Percentiles rank a stretch among this genome's conserved stretches.
Conservation (phyloP, 2,888 invertebrate genomes). For the Ennomos erosarius region DNA sequence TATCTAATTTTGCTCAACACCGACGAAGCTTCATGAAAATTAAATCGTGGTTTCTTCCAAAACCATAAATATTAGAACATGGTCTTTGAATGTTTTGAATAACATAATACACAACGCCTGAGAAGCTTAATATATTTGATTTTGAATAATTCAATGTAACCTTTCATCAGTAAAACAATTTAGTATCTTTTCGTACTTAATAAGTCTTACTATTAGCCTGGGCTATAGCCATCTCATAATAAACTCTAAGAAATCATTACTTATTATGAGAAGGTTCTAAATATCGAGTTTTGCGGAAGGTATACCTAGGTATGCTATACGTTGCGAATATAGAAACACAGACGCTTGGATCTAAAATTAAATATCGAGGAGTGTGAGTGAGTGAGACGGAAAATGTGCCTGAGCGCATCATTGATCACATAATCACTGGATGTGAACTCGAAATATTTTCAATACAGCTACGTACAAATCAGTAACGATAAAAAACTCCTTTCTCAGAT, state of each 20-base stretch:
- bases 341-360: constrained; percentile 73
- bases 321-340: constrained; percentile 60
- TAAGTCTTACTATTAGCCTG: no score
- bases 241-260: constrained; percentile 29
- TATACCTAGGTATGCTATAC: constrained; percentile 29
- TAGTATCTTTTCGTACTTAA: constrained; percentile 17
- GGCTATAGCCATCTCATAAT: background rate
- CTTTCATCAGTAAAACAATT: constrained; percentile 41
- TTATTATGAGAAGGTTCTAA: constrained; percentile 8
- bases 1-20: no score
- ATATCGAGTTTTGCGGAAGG: background rate
- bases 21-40: background rate
- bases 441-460: background rate
- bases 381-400: constrained; percentile 64
- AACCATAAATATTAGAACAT: constrained; percentile 6
- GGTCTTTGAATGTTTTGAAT: constrained; percentile 8
- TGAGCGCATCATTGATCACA: constrained; percentile 51
- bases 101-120: constrained; percentile 3
- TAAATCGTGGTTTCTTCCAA: background rate
- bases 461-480: no score
- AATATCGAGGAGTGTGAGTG: constrained; percentile 72
- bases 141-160: constrained; percentile 53
- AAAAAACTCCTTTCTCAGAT: no score
- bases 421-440: constrained; percentile 36
- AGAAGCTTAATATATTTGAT: constrained; percentile 34